Base-by-base conservation (phyloP, 1,140 invertebrate species). In the Forficula auricularia region DNA sequence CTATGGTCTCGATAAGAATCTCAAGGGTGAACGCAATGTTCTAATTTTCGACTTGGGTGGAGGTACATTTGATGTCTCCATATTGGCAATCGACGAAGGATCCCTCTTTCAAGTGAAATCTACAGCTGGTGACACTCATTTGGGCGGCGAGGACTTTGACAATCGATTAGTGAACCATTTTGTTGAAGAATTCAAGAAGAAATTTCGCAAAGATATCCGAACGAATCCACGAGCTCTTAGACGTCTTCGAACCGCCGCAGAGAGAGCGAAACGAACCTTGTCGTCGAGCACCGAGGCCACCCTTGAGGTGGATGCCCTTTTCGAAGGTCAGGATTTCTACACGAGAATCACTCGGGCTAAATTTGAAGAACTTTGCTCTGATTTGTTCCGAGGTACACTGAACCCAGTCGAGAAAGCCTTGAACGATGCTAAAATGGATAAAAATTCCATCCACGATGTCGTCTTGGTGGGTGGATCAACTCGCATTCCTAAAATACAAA, bases 51-150 rank as follows among this genome's bases (percentile, higher is more conserved):
- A 82, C 57, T 62, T 82, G 20, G 79, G 79, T 4, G 78, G 78
- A 35, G 77, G 78, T 14, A 80, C 78, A 33, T 82, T 82, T 46
- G 87, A 92, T 62, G 86, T 91, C 0, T 91, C 86, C 13, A 75
- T 91, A 34, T 59, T 92, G 1, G 73, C 77, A 38, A 89, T 92
- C 57, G 79, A 82, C 46, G 83, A 89, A 59, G 87, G 86, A 4
- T 77, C 77, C 0, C 57, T 80, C 14, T 82, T 80, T 50, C 73
- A 88, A 65, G 82, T 87, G 0, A 76, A 73, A 58, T 70, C 83
- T 1, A 87, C 83, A 6, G 77, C 81, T 0, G 78, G 79, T 1
- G 77, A 81, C 50, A 81, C 77, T 0, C 73, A 79, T 54, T 59
- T 82, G 46, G 77, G 77, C 46, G 77, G 77, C 15, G 74, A 78